Evolutionary conservation across 2,888 invertebrate genomes (phyloP), one percentile per base, ranked within the genome.

Genomic region (Lobophora halterata): DNA sequence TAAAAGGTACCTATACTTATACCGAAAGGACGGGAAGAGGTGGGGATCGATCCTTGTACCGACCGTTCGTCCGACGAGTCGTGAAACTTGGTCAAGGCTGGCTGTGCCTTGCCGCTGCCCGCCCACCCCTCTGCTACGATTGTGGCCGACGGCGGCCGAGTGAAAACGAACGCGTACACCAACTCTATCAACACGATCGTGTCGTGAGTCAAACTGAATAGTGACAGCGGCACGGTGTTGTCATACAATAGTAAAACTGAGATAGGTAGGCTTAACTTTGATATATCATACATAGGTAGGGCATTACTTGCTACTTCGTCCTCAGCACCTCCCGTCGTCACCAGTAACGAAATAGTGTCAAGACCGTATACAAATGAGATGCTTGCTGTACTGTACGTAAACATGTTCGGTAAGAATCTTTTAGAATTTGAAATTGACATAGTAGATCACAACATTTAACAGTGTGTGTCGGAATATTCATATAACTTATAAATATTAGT

Each of bases 51-150:
- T 82, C 77, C 81, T 81, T 81, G 80, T 82, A 77, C 79, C 78
- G 80, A 80, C 71, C 76, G 76, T 42, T 48, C 71, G 76, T 42
- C 50, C 71, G 76, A 74, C 77, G 81, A 83, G 77, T 74, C 80
- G 71, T 82, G 81, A 86, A 88, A 88, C 87, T 86, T 85, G 86
- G 85, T 86, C 87, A 85, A 85, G 86, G 86, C 81, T 82, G 79
- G 61, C 69, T 58, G 61, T 71, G 59, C 66, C 71, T 65, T 49
- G 29, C 62, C 70, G 55, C 61, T 49, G 29, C 62, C 70, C 55
- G 61, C 65, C 54, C 61, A 53, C 60, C 60, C 58, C 58, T 63
- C 52, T 49, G 46, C 46, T 52, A 62, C 78, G 76, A 76, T 45
- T 58, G 55, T 48, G 49, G 52, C 60, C 83, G 80, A 66, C 62